phyloP scores from a whole-genome alignment of 1,140 invertebrate genomes.

The Fopius arisanus region DNA sequence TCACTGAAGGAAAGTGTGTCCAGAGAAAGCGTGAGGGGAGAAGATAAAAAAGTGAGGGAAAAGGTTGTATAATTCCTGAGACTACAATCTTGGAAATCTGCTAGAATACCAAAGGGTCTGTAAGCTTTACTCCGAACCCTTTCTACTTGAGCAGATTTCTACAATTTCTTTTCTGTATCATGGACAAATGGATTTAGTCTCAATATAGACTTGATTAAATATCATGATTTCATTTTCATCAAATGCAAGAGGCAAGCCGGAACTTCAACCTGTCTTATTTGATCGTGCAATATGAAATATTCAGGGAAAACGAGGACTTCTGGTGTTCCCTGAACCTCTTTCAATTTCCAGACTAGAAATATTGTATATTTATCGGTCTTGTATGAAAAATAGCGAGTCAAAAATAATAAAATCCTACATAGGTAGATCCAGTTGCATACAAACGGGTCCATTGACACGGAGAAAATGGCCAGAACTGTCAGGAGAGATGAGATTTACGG shows the following conservation, averaged over 20 bases:
- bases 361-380: too few species aligned
- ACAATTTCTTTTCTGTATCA: neutral
- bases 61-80: neutral
- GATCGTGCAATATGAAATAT: neutral
- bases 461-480: neutral
- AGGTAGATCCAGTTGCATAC: neutral
- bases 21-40: neutral
- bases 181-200: too few species aligned
- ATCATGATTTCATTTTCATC: too few species aligned
- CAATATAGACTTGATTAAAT: too few species aligned
- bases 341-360: neutral
- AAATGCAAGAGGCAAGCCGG: too few species aligned
- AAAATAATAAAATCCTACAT: neutral
- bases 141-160: neutral
- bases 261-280: too few species aligned
- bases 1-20: neutral
- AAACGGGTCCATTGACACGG: neutral
- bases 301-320: neutral
- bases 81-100: conserved; percentile 4
- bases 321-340: neutral
- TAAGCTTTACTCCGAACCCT: neutral
- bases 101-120: neutral
- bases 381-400: neutral
- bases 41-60: neutral
- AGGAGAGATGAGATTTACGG: conserved; percentile 3